A percentile compares a stretch with the other conserved stretches of the same genome.
These are phyloP conservation scores for Kobus ellipsiprymnus DNA, from an alignment of 2,113 vertebrate genomes.

Conservation along the genomic window DNA sequence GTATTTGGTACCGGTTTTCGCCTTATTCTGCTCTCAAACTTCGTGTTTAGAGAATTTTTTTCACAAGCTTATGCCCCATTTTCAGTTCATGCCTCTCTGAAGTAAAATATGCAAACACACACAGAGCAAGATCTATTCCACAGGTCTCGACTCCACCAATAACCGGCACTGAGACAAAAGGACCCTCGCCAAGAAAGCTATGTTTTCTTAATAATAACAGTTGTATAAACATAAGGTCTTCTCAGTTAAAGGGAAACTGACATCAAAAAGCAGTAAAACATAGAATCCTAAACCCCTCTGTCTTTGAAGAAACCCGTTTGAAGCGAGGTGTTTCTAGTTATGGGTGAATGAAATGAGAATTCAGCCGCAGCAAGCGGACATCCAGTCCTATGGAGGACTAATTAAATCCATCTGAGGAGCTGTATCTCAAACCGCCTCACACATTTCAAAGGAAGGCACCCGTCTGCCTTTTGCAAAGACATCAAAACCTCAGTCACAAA, in stretches of 20 bases:
- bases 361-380: constrained; percentile 88
- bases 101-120: constrained; percentile 45
- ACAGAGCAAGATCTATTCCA: constrained; percentile 59
- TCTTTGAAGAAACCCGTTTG: constrained; percentile 89
- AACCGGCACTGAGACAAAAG: constrained; percentile 78
- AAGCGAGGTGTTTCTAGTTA: constrained; percentile 91
- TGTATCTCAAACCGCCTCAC: constrained; percentile 81
- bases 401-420: constrained; percentile 92
- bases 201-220: constrained; percentile 90
- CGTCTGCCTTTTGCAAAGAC: constrained; percentile 79
- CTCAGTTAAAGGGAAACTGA: constrained; percentile 89
- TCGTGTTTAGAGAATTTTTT: neutral
- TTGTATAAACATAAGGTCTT: constrained; percentile 91
- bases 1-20: neutral
- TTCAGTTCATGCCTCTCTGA: neutral
- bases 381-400: constrained; percentile 86
- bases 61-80: neutral
- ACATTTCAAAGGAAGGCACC: constrained; percentile 84
- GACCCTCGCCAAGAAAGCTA: constrained; percentile 79
- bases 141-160: constrained; percentile 74
- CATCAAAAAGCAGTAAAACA: constrained; percentile 93
- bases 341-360: constrained; percentile 90
- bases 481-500: constrained; percentile 86
- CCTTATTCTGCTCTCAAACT: neutral
- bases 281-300: constrained; percentile 84